Evolutionary conservation across 1,140 invertebrate species (phyloP).

Genomic region (Diploscapter pachys): DNA sequence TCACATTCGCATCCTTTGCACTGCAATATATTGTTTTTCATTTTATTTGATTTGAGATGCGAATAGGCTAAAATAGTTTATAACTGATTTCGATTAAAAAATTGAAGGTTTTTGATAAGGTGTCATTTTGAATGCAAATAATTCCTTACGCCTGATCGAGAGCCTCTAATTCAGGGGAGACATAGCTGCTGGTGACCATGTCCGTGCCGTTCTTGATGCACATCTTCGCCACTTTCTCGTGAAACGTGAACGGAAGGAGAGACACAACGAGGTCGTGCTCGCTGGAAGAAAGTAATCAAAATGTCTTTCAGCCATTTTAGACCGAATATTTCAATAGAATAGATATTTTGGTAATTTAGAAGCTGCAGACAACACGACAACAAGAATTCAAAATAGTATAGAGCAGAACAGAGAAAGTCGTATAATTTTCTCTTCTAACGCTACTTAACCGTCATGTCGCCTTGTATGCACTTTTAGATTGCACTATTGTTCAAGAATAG

Average conservation of each 20-base stretch:
- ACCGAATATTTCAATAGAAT: too few relatives aligned
- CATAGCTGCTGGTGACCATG: slow-evolving; percentile 94
- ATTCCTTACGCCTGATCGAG: slow-evolving; percentile 37
- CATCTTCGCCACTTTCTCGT: slow-evolving; percentile 75
- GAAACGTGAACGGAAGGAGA: slow-evolving; percentile 83
- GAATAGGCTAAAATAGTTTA: too few relatives aligned
- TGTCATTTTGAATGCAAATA: too few relatives aligned
- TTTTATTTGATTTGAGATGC: too few relatives aligned
- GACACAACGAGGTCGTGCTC: slow-evolving; percentile 78
- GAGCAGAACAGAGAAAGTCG: not conserved
- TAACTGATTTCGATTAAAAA: too few relatives aligned
- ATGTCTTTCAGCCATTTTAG: too few relatives aligned
- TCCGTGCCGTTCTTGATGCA: slow-evolving; percentile 82
- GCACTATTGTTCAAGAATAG: not conserved
- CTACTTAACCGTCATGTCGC: too few relatives aligned
- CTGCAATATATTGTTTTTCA: slow-evolving; percentile 60
- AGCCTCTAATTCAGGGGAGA: slow-evolving; percentile 75
- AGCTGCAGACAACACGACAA: too few relatives aligned
- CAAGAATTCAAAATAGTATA: not conserved
- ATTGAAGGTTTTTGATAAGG: too few relatives aligned
- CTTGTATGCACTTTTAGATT: too few relatives aligned
- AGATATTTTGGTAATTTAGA: too few relatives aligned
- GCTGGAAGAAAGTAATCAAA: slow-evolving; percentile 36
- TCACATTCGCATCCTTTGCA: slow-evolving; percentile 78
- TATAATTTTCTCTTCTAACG: too few relatives aligned